These are phyloP conservation scores for Troglohyphantes excavatus DNA, from an alignment of 2,888 invertebrate species.

Conservation along the genomic window DNA sequence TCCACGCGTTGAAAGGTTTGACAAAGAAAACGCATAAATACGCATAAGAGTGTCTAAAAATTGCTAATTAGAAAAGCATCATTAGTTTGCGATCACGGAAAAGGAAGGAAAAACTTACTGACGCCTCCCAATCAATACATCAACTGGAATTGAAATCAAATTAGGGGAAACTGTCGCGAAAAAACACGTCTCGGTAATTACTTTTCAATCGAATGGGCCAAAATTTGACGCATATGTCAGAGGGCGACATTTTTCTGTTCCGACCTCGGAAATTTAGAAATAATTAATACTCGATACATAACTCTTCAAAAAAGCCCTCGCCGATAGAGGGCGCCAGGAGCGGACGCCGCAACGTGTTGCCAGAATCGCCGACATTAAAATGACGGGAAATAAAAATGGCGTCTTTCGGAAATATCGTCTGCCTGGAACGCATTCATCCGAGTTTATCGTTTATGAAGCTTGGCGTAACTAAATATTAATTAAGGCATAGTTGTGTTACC, in stretches of 20 bases:
- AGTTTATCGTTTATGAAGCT: conserved; percentile 75
- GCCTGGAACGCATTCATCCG: conserved; percentile 67
- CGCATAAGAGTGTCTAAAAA: conserved; percentile 55
- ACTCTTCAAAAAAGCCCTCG: conserved; percentile 6
- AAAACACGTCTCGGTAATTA: conserved; percentile 68
- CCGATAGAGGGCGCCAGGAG: conserved; percentile 55
- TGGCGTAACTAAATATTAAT: conserved; percentile 79
- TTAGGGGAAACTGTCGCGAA: conserved; percentile 71
- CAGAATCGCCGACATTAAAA: conserved; percentile 63
- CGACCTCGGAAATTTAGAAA: conserved; percentile 72
- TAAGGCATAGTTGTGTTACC: conserved; percentile 73
- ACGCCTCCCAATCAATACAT: conserved; percentile 75
- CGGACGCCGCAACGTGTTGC: conserved; percentile 71
- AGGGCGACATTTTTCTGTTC: conserved; percentile 66
- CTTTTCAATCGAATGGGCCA: conserved; percentile 76
- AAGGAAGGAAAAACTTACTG: conserved; percentile 44
- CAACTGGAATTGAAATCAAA: conserved; percentile 77
- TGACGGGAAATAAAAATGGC: conserved; percentile 66
- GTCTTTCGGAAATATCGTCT: conserved; percentile 28
- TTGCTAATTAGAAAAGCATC: conserved; percentile 74
- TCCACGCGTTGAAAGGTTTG: background rate
- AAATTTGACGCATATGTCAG: conserved; percentile 76
- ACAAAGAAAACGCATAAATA: conserved; percentile 27
- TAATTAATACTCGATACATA: conserved; percentile 76
- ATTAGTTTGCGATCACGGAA: conserved; percentile 68